Evolutionary conservation across 1,140 invertebrate species (phyloP).

Genomic region (Dendroctonus valens): DNA sequence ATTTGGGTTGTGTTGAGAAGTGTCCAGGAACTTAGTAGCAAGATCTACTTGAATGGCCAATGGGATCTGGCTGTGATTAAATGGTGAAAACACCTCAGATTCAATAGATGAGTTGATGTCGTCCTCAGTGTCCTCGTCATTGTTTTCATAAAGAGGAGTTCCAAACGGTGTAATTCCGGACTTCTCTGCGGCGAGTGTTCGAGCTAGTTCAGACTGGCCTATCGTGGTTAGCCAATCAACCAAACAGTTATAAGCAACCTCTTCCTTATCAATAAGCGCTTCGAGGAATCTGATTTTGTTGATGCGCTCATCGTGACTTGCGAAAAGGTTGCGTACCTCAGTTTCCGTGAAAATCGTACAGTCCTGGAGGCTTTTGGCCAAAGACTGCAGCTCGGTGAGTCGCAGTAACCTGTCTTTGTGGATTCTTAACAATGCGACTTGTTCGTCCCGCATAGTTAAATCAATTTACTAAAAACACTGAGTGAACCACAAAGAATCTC

Average conservation of each 20-base stretch:
- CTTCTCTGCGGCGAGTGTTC: background rate
- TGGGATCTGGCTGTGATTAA: slow-evolving; percentile 6
- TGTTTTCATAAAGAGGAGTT: slow-evolving; percentile 3
- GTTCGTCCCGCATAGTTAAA: slow-evolving; percentile 26
- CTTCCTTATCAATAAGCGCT: slow-evolving; percentile 23
- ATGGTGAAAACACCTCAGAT: slow-evolving; percentile 1
- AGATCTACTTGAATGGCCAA: slow-evolving; percentile 32
- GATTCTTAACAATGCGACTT: slow-evolving; percentile 20
- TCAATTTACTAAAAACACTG: background rate
- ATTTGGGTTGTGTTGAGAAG: slow-evolving; percentile 17
- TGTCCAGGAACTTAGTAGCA: slow-evolving; percentile 34
- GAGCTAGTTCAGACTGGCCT: slow-evolving; percentile 18
- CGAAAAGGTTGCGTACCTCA: slow-evolving; percentile 30
- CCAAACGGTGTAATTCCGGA: slow-evolving; percentile 2
- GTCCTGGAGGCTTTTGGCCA: slow-evolving; percentile 15
- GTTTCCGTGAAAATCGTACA: slow-evolving; percentile 27
- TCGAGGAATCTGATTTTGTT: slow-evolving; percentile 34
- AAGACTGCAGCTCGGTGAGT: slow-evolving; percentile 22
- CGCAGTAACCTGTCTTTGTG: slow-evolving; percentile 19
- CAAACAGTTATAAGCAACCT: slow-evolving; percentile 13
- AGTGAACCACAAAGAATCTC: background rate
- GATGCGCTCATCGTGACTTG: slow-evolving; percentile 18
- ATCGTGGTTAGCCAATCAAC: slow-evolving; percentile 25
- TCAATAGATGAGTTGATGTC: slow-evolving; percentile 19
- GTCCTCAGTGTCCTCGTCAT: slow-evolving; percentile 14